Base-by-base conservation (phyloP, 2,888 invertebrate species). In the Thymelicus sylvestris region DNA sequence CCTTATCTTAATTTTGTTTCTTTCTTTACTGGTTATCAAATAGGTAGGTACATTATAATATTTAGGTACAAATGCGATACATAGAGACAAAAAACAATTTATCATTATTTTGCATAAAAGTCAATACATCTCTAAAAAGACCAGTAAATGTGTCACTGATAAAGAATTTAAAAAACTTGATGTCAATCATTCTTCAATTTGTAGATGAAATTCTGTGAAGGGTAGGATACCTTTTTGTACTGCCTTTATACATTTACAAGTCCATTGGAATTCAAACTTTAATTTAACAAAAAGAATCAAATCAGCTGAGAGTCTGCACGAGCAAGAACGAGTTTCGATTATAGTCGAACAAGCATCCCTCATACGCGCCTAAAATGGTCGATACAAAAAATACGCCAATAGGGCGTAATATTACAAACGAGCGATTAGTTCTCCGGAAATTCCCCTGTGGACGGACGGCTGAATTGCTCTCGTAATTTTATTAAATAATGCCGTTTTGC, bases 111-210 rank as follows among this genome's bases (percentile, higher is more conserved):
- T 12, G 31, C 8, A 50, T 38, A 41, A 24, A n/a, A 63, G 31
- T 7, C 5, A 57, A 13, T 12, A n/a, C n/a, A 12, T 52, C 44
- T 44, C 15, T 13, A 61, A 19, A 61, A 39, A 38, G 50, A 15
- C 50, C n/a, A 48, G 52, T 38, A 57, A 47, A 39, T 13, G 38
- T 7, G n/a, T 38, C 39, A 57, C 55, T 5, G 57, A 6, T 13
- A 2, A 12, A 6, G 47, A 59, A 19, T 55, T 70, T 44, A 75
- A 77, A 76, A 77, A 73, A 74, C 66, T 71, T 74, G 79, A 75
- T 79, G 78, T 78, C 80, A 77, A 77, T 77, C 78, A 77, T 80
- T 77, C 75, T 73, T 74, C 74, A 75, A 72, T 75, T 77, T 77
- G 74, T 77, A 77, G 75, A 80, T 74, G 73, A 69, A 74, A 74